Base-by-base conservation (phyloP, 30 jellyfish, hydroid and myxozoan genomes). In the Cassiopea xamachana region DNA sequence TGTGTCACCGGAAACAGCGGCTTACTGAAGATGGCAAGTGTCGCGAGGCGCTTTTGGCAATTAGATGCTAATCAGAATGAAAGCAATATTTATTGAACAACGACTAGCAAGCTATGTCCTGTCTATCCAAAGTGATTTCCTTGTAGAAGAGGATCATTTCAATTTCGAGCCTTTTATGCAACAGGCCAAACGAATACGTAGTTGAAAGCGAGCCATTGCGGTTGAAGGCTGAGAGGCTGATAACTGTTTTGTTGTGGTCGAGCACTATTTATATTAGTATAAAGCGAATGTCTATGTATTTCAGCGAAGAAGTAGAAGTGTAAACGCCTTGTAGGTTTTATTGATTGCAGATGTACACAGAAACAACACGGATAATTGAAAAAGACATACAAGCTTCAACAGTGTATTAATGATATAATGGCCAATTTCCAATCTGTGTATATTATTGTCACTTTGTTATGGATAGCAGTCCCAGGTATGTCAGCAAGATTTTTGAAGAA, bases 191-290 rank as follows among this genome's bases (percentile, higher is more conserved):
- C n/a, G n/a, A n/a, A n/a, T n/a, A n/a, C n/a, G n/a, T n/a, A n/a
- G n/a, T n/a, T n/a, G n/a, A n/a, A n/a, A n/a, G n/a, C n/a, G 64
- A 2, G 50, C 6, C 2, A 2, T 15, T 71, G 80, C 80, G 80
- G 80, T 19, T 71, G 50, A 39, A 19, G 80, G 80, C 80, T 43
- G 18, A 71, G 50, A n/a, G 80, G 50, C 80, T 1, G 19, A 51
- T 51, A 9, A 51, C 80, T 71, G 2, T 71, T 55, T 7, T 71
- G 16, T 43, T 71, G 80, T 39, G 80, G 80, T 71, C 80, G 19
- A 71, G 80, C 7, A 71, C 7, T 15, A 7, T 4, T 71, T 7
- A 19, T 43, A 7, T 55, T 19, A 43, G 9, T 16, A 71, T 62
- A 62, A 62, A 71, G n/a, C 19, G 51, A 9, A 71, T 13, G 51